Conservation (phyloP, 2,113 vertebrate genomes). For the Geococcyx californianus region DNA sequence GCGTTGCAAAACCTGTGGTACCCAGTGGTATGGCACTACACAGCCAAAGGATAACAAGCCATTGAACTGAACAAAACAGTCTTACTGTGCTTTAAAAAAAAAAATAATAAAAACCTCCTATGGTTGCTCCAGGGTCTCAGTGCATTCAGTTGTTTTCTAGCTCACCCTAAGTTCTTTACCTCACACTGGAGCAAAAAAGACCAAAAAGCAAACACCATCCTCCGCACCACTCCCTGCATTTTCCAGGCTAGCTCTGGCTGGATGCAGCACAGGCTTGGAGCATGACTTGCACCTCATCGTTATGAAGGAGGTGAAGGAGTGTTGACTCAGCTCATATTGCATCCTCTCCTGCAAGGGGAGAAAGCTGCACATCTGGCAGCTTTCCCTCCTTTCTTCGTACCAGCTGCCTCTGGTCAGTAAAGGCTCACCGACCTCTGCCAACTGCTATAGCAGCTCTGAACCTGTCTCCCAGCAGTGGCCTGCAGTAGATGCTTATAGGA, state of each 20-base stretch:
- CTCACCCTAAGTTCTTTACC: neutral
- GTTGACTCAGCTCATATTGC: neutral
- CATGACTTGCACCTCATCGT: neutral
- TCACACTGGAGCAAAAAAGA: neutral
- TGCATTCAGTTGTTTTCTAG: neutral
- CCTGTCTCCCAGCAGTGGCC: neutral
- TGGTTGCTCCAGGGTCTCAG: neutral
- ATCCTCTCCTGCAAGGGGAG: neutral
- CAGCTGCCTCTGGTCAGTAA: neutral
- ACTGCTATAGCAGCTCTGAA: neutral
- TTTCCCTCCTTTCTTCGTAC: neutral
- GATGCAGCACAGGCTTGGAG: neutral
- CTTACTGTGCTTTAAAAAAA: neutral
- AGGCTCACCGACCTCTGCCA: neutral
- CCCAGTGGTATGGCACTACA: neutral
- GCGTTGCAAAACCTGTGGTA: neutral
- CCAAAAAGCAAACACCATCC: neutral
- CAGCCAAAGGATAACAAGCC: neutral
- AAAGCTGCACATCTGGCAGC: neutral
- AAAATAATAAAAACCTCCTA: neutral
- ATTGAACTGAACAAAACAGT: neutral
- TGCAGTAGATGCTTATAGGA: neutral
- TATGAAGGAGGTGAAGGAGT: neutral
- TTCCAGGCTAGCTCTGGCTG: neutral
- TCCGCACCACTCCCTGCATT: neutral